Conservation (phyloP, 2,888 invertebrate species). For the Trachelus stipa region DNA sequence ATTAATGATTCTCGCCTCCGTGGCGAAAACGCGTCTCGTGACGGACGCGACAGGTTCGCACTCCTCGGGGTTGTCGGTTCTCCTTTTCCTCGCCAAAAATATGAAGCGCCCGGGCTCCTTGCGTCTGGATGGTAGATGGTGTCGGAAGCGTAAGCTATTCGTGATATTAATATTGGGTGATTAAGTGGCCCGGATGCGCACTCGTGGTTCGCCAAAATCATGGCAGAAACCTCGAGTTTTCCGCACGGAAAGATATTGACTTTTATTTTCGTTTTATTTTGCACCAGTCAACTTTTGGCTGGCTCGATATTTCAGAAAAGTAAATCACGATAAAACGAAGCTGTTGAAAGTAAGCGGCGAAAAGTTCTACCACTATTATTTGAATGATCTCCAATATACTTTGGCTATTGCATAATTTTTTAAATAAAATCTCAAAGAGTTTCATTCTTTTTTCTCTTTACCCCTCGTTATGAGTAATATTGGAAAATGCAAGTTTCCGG, state of each 20-base stretch:
- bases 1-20: slow-evolving; percentile 34
- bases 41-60: slow-evolving; percentile 46
- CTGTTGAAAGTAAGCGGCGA: background rate
- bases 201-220: slow-evolving; percentile 41
- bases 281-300: background rate
- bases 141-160: slow-evolving; percentile 42
- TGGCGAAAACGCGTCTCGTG: slow-evolving; percentile 30
- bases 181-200: slow-evolving; percentile 60
- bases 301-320: background rate
- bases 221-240: background rate
- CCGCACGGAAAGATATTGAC: background rate
- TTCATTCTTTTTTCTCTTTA: background rate
- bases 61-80: slow-evolving; percentile 30
- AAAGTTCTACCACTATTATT: background rate
- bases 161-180: slow-evolving; percentile 63
- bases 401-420: background rate
- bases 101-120: slow-evolving; percentile 26
- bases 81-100: slow-evolving; percentile 37
- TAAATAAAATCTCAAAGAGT: background rate
- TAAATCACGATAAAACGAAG: too few species aligned
- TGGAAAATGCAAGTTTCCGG: background rate
- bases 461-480: background rate
- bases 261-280: background rate
- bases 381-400: background rate
- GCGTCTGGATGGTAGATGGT: slow-evolving; percentile 37